These are phyloP conservation scores for Chrysomallon squamiferum DNA, from an alignment of 1,140 invertebrate genomes.

Conservation along the genomic window DNA sequence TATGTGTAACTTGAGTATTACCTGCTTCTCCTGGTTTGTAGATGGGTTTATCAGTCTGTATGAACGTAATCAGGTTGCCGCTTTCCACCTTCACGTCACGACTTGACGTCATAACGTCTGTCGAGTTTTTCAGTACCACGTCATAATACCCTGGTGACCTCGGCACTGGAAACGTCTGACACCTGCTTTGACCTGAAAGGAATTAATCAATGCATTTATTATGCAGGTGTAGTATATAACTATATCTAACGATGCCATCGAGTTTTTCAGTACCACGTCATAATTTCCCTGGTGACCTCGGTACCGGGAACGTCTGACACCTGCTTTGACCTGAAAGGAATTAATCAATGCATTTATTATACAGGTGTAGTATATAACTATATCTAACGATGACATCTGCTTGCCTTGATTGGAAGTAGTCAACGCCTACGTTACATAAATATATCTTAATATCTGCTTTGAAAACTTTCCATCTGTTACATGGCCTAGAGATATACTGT, in stretches of 20 bases:
- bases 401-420: conserved; percentile 12
- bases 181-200: conserved; percentile 22
- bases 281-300: conserved; percentile 14
- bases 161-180: conserved; percentile 21
- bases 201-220: conserved; percentile 1
- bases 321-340: conserved; percentile 19
- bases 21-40: conserved; percentile 92
- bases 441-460: no score
- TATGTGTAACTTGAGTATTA: no score
- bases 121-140: conserved; percentile 17
- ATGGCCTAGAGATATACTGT: no score
- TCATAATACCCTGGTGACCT: conserved; percentile 12
- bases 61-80: conserved; percentile 73
- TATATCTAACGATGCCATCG: conserved; percentile 5
- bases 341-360: conserved; percentile 3
- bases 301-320: conserved; percentile 23
- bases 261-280: conserved; percentile 15
- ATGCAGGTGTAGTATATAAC: background rate
- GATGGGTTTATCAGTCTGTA: conserved; percentile 93
- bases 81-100: conserved; percentile 22
- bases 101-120: conserved; percentile 13
- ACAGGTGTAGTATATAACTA: background rate
- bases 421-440: conserved; percentile 4
- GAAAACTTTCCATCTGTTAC: no score
- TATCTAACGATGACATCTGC: conserved; percentile 7